These are phyloP conservation scores for Lasioglossum baleicum DNA, from an alignment of 1,140 invertebrate genomes.

Conservation along the genomic window DNA sequence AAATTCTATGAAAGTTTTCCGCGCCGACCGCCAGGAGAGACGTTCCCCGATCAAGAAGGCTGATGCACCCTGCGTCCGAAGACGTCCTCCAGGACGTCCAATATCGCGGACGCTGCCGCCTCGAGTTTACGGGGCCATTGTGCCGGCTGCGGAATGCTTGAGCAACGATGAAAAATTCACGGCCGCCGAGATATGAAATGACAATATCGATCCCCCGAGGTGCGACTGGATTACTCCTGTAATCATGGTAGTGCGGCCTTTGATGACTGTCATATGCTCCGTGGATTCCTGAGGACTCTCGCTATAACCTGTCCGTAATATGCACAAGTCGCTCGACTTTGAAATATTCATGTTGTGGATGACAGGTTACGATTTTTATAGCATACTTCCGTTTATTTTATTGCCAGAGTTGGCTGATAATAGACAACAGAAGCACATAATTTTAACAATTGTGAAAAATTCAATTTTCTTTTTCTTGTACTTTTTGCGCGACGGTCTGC, in stretches of 20 bases:
- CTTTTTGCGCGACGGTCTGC: too few relatives aligned
- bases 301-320: too few relatives aligned
- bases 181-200: background rate
- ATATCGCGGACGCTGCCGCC: background rate
- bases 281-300: too few relatives aligned
- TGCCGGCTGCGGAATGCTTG: background rate
- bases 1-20: slow-evolving; percentile 8
- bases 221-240: background rate
- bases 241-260: background rate
- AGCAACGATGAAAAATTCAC: background rate
- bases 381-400: too few relatives aligned
- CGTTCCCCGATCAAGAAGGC: background rate
- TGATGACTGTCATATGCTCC: too few relatives aligned
- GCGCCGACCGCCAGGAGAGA: background rate
- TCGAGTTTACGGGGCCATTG: background rate
- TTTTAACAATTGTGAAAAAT: too few relatives aligned
- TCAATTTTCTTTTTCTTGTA: too few relatives aligned
- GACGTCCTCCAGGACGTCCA: background rate
- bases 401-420: too few relatives aligned
- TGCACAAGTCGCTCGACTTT: too few relatives aligned
- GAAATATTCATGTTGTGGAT: too few relatives aligned
- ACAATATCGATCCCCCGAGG: background rate
- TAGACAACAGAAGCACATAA: too few relatives aligned
- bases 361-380: too few relatives aligned
- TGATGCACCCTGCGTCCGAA: background rate